Evolutionary conservation across 2,113 vertebrate species (phyloP).

Genomic region (Anhinga rufa): DNA sequence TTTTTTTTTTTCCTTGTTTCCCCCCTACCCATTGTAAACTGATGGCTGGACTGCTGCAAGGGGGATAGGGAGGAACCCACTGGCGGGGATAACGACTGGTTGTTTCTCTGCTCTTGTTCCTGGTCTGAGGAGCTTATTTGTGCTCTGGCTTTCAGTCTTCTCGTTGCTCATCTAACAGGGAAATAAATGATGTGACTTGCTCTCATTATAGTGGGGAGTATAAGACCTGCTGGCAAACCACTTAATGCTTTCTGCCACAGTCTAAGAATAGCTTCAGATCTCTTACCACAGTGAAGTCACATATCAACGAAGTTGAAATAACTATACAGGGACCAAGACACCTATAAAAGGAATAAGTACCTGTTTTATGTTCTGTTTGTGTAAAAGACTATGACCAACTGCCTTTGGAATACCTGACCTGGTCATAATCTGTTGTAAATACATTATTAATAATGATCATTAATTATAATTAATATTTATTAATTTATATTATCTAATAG

Average conservation of each 20-base stretch:
- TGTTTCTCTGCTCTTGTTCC: not conserved
- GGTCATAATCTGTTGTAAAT: not conserved
- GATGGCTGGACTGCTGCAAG: not conserved
- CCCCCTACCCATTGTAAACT: not conserved
- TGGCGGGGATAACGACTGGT: not conserved
- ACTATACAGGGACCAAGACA: slow-evolving; percentile 5
- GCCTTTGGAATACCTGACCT: not conserved
- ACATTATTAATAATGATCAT: not conserved
- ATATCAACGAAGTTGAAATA: slow-evolving; percentile 24
- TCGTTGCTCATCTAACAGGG: not conserved
- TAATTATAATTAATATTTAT: not conserved
- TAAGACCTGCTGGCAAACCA: slow-evolving; percentile 15
- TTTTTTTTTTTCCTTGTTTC: too few relatives aligned
- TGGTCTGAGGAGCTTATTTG: not conserved
- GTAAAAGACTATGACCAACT: not conserved
- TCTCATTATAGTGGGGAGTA: not conserved
- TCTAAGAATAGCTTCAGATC: slow-evolving; percentile 71
- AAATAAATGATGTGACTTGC: slow-evolving; percentile 11
- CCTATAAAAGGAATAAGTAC: not conserved
- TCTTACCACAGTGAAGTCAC: slow-evolving; percentile 41
- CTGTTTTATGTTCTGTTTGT: not conserved
- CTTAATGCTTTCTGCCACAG: slow-evolving; percentile 28
- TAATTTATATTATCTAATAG: not conserved
- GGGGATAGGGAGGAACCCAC: not conserved
- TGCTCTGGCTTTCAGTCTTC: not conserved